Evolutionary conservation across 2,113 vertebrate species (phyloP), one percentile per base, ranked within the genome.

Genomic region (Aythya baeri): DNA sequence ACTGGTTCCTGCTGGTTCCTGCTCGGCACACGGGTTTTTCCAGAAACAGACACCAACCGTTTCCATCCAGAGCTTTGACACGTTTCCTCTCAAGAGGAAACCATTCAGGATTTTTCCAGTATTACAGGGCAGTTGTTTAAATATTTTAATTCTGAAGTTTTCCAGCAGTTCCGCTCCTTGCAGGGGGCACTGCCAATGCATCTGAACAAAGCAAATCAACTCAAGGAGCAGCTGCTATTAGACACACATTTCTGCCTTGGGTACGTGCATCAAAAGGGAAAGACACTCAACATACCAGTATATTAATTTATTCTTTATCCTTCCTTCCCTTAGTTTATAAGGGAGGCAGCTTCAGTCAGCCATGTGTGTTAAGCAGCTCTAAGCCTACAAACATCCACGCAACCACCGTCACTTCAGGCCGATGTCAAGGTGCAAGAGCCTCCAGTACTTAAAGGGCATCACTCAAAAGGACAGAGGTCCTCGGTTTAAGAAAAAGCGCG

Each of bases 101-200:
- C 46, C 55, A 84, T 17, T 38, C 34, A 36, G n/a, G 21, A 7
- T 2, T 17, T 79, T 65, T 80, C 58, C 73, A 61, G 54, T 6
- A 66, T 11, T 9, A 50, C 85, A 85, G 41, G 41, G 7, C 32
- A 89, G 50, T 15, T 6, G 2, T 50, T 88, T 77, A 43, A 57
- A 26, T 38, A 57, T 44, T 86, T 84, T 57, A 49, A 68, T 23
- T 36, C 34, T 68, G 36, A 11, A 55, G 13, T 29, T 41, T 44
- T 6, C n/a, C 13, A 73, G 83, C 4, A 59, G 67, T 27, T 36
- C 22, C 50, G 22, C 22, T 16, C 9, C 12, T 57, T 22, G 13
- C 0, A 2, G 8, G 5, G 36, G 20, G 13, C 73, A 54, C 31
- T n/a, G 49, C 22, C 52, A 79, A 32, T 3, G 18, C 0, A 0